Conservation (phyloP, 2,797 vertebrate genomes). For the Aplochiton taeniatus region DNA sequence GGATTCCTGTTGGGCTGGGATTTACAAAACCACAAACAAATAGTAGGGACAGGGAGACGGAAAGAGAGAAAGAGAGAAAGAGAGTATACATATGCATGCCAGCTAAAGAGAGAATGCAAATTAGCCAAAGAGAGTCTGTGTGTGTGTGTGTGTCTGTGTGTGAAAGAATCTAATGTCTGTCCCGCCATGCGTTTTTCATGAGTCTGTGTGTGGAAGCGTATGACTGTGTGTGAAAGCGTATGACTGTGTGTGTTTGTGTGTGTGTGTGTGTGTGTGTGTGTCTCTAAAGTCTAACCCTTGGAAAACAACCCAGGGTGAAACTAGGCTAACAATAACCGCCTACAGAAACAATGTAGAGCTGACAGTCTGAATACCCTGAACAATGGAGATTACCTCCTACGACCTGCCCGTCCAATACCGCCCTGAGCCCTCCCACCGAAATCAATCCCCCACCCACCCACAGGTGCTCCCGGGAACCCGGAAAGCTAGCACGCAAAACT, state of each 20-base stretch:
- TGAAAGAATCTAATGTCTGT: too few species aligned
- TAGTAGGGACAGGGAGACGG: slow-evolving; percentile 5
- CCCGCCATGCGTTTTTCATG: too few species aligned
- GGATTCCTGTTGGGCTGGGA: slow-evolving; percentile 16
- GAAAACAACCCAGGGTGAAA: slow-evolving; percentile 58
- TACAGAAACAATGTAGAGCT: not conserved
- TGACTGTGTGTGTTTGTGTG: not conserved
- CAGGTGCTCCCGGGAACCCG: too few species aligned
- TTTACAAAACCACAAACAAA: slow-evolving; percentile 39
- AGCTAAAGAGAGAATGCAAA: not conserved
- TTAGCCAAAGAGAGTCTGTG: not conserved
- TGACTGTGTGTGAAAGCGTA: too few species aligned
- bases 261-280: not conserved
- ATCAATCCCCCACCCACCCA: too few species aligned
- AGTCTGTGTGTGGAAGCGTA: too few species aligned
- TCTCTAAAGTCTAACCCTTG: slow-evolving; percentile 32
- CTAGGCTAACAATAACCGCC: slow-evolving; percentile 23
- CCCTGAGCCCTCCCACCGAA: too few species aligned
- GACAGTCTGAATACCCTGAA: not conserved
- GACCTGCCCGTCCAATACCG: too few species aligned
- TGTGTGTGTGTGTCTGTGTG: too few species aligned
- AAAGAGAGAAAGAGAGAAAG: slow-evolving; percentile 43
- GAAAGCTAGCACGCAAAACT: too few species aligned
- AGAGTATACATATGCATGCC: not conserved
- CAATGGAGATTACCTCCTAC: too few species aligned